Conservation (phyloP, 2,797 vertebrate species). For the Myotis planiceps region DNA sequence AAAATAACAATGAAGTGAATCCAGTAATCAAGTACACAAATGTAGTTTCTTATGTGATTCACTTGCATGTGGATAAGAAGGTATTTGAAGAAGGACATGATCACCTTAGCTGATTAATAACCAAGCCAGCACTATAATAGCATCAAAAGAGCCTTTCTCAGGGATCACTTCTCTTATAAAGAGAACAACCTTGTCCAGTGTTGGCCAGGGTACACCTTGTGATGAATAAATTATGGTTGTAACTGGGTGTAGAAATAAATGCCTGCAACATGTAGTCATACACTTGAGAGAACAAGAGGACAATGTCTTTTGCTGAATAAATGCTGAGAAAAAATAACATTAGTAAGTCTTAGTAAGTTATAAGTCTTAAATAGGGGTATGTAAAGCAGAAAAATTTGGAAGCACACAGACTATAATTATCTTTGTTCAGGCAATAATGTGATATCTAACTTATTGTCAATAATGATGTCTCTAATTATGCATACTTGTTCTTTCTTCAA, state of each 20-base stretch:
- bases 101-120: slow-evolving; percentile 29
- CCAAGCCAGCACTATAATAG: neutral
- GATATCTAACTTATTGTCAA: slow-evolving; percentile 17
- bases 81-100: slow-evolving; percentile 32
- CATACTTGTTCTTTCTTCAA: neutral
- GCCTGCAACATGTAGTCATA: neutral
- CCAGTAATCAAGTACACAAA: slow-evolving; percentile 27
- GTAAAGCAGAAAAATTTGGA: slow-evolving; percentile 7
- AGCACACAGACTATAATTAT: neutral
- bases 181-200: slow-evolving; percentile 29
- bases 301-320: neutral
- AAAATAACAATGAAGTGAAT: slow-evolving; percentile 62
- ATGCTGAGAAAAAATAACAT: neutral
- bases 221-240: slow-evolving; percentile 61
- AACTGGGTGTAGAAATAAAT: slow-evolving; percentile 23
- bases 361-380: neutral
- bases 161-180: slow-evolving; percentile 67
- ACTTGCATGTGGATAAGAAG: slow-evolving; percentile 37
- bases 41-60: neutral
- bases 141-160: slow-evolving; percentile 32
- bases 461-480: neutral
- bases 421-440: neutral
- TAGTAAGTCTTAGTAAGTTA: neutral
- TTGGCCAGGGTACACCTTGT: slow-evolving; percentile 24
- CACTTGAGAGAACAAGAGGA: slow-evolving; percentile 15